Evolutionary conservation across 1,140 invertebrate species (phyloP), one percentile per base, ranked within the genome.

Genomic region (Gonatopus flavifemur): DNA sequence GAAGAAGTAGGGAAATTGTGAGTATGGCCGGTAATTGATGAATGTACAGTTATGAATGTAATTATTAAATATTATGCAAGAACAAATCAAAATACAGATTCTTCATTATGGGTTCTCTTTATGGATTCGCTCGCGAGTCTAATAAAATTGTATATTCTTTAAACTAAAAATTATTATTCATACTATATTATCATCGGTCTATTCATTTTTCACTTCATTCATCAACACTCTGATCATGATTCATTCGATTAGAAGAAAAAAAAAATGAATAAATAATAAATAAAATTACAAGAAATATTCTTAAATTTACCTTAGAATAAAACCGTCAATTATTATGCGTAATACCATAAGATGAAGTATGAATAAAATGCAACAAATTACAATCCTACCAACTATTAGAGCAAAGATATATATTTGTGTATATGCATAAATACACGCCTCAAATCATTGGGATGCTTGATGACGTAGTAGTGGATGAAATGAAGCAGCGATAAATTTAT

Each of bases 311-410:
- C 51, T 56, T 56, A 69, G 65, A 75, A 70, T 52, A 69, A 69
- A 70, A 47, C 62, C 47, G 74, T 76, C 74, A 76, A 76, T 76
- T 76, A 76, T 70, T 74, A 75, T 52, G 55, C 68, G 39, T 71
- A 74, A 72, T 50, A 51, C n/a, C n/a, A 31, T 53, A 54, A 55
- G 54, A 42, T 58, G 46, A 40, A 52, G n/a, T n/a, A n/a, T n/a
- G n/a, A 50, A 21, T 62, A 62, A 54, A 49, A 33, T 43, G 21
- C 22, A 31, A 28, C 40, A 59, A 61, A 47, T 52, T 56, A 49
- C 55, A 56, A 70, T 65, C 57, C 55, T 61, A 66, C 55, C 46
- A 64, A 57, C 52, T 12, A 38, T 53, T 52, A 64, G 37, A 57
- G 51, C 46, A 47, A 38, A 49, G n/a, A 30, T 54, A 43, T 32